Evolutionary conservation across 2,888 invertebrate genomes (phyloP).

Genomic region (Pollenia labialis): DNA sequence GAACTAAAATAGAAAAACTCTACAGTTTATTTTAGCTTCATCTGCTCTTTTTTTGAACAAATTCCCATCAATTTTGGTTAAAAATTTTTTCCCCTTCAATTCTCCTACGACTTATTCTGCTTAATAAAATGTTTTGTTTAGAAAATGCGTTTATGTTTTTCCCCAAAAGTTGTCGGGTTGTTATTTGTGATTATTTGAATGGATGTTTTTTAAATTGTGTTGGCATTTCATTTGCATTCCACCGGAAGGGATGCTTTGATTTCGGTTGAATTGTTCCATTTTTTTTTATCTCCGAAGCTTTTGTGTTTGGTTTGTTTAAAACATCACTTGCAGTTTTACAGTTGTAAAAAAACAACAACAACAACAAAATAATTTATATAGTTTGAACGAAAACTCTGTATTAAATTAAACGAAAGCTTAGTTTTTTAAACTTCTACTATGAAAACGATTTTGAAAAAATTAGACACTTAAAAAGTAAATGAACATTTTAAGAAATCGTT

Average conservation of each 20-base stretch:
- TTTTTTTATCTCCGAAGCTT: background rate
- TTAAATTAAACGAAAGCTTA: background rate
- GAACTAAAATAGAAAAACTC: conserved; percentile 11
- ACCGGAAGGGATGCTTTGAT: conserved; percentile 67
- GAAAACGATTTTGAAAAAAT: too few species aligned
- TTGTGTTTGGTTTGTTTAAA: conserved; percentile 47
- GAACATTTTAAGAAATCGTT: too few species aligned
- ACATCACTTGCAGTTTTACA: conserved; percentile 62
- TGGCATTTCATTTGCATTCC: conserved; percentile 66
- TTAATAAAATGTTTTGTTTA: conserved; percentile 58
- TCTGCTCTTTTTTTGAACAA: background rate
- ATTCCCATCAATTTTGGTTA: conserved; percentile 59
- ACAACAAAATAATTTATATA: background rate
- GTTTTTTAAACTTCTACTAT: too few species aligned
- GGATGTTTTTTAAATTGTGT: conserved; percentile 49
- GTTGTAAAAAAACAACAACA: conserved; percentile 20
- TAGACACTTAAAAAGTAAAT: too few species aligned
- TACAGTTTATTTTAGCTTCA: conserved; percentile 38
- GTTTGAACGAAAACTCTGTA: background rate
- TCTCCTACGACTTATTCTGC: background rate
- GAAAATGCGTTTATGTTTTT: conserved; percentile 50
- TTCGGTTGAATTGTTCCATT: conserved; percentile 43
- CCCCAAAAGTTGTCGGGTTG: background rate
- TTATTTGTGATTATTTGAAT: conserved; percentile 50
- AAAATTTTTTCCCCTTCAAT: conserved; percentile 38